Evolutionary conservation across 1,140 invertebrate species (phyloP).

Genomic region (Drosophila prosaltans): DNA sequence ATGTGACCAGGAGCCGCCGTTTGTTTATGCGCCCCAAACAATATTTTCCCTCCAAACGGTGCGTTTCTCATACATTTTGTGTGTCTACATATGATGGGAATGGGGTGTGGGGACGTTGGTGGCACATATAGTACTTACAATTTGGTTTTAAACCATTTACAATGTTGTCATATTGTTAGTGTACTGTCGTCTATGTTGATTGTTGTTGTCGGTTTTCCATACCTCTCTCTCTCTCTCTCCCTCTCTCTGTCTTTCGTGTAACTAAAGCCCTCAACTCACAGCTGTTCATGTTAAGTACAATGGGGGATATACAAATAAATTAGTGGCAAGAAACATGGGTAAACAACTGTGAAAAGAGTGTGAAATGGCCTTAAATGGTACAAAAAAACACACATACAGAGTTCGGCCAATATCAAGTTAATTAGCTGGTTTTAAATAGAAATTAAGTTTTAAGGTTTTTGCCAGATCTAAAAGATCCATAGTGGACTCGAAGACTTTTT

Average conservation of each 20-base stretch:
- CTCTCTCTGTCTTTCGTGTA: slow-evolving; percentile 22
- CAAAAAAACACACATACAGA: too few species aligned
- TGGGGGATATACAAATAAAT: slow-evolving; percentile 23
- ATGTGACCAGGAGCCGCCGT: slow-evolving; percentile 32
- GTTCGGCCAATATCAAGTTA: too few species aligned
- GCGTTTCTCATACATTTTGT: slow-evolving; percentile 51
- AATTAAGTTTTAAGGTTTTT: background rate
- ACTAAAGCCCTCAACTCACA: slow-evolving; percentile 59
- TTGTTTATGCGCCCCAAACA: slow-evolving; percentile 76
- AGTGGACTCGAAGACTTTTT: too few species aligned
- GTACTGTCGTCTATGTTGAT: slow-evolving; percentile 44
- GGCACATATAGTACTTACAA: background rate
- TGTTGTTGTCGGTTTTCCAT: slow-evolving; percentile 33
- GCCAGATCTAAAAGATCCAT: too few species aligned
- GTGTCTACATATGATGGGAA: background rate
- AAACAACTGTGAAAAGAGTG: background rate
- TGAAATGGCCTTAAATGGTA: background rate
- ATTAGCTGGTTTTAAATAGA: background rate
- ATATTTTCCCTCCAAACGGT: slow-evolving; percentile 50
- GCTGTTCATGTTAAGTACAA: slow-evolving; percentile 34
- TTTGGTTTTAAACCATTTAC: slow-evolving; percentile 43
- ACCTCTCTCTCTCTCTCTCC: background rate
- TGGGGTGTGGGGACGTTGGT: too few species aligned
- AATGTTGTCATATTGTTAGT: slow-evolving; percentile 38
- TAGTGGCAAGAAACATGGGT: background rate